A percentile compares a stretch with the other conserved stretches of the same genome.
These are phyloP conservation scores for Pseudopodoces humilis DNA, from an alignment of 2,113 vertebrate genomes.

Conservation along the genomic window DNA sequence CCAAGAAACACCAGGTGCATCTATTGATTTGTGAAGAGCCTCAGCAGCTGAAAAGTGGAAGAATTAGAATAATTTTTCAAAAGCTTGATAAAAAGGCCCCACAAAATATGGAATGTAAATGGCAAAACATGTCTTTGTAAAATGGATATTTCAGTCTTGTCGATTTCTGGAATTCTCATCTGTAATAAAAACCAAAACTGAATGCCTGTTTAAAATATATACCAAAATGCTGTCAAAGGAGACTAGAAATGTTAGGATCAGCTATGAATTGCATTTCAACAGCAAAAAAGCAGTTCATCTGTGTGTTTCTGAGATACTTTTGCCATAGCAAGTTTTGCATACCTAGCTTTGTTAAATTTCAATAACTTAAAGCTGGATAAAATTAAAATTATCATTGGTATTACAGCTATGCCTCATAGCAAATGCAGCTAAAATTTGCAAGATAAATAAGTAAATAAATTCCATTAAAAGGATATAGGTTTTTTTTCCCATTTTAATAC, in stretches of 20 bases:
- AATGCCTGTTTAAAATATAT: background rate
- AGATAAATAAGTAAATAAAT: background rate
- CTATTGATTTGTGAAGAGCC: background rate
- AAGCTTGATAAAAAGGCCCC: background rate
- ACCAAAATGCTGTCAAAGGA: background rate
- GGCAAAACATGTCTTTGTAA: background rate
- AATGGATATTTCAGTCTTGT: background rate
- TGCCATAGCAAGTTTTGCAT: background rate
- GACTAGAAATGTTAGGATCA: background rate
- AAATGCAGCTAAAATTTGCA: background rate
- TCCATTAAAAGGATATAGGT: too few species aligned
- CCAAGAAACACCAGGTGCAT: background rate
- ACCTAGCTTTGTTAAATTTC: background rate
- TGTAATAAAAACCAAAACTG: background rate
- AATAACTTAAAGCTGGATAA: background rate
- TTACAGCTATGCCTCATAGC: background rate
- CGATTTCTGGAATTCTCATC: background rate
- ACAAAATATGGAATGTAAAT: background rate
- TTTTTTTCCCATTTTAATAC: background rate
- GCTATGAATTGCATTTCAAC: background rate
- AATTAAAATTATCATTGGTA: background rate
- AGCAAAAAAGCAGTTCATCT: background rate
- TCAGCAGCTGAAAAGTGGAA: background rate
- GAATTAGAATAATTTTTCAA: background rate
- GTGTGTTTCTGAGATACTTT: background rate